Conservation (phyloP, 1,140 invertebrate genomes). For the Araneus ventricosus region DNA sequence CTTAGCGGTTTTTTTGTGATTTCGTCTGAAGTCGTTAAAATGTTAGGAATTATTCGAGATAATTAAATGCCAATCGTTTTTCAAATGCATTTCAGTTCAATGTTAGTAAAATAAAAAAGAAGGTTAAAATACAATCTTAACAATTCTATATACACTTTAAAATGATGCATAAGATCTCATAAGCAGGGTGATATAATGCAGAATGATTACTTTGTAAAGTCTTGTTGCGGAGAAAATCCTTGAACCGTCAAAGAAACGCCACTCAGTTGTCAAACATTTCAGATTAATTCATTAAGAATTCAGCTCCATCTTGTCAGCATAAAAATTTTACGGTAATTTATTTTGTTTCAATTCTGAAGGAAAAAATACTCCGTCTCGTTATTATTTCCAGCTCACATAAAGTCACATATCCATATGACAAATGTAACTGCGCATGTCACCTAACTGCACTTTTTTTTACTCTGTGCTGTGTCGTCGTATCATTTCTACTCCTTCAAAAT, state of each 20-base stretch:
- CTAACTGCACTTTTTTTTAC: no score
- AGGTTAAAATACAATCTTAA: neutral
- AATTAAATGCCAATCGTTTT: neutral
- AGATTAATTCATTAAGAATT: slow-evolving; percentile 3
- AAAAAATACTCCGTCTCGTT: neutral
- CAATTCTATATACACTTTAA: neutral
- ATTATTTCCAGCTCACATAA: no score
- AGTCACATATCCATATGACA: no score
- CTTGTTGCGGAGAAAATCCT: no score
- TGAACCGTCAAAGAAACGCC: neutral
- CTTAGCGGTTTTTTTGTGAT: neutral
- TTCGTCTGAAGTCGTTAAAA: neutral
- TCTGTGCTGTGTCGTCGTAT: no score
- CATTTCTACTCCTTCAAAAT: no score
- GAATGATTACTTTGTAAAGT: no score
- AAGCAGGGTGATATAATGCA: no score
- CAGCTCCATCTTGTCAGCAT: neutral
- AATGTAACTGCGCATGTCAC: no score
- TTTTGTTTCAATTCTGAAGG: neutral
- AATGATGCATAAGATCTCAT: no score
- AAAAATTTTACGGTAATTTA: neutral
- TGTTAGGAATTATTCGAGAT: neutral
- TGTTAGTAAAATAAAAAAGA: neutral
- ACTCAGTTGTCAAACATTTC: neutral
- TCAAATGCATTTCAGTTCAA: no score